Percentiles rank a stretch among this genome's conserved stretches.
Evolutionary conservation across 2,797 vertebrate species (phyloP).

Genomic region (Furcifer pardalis): DNA sequence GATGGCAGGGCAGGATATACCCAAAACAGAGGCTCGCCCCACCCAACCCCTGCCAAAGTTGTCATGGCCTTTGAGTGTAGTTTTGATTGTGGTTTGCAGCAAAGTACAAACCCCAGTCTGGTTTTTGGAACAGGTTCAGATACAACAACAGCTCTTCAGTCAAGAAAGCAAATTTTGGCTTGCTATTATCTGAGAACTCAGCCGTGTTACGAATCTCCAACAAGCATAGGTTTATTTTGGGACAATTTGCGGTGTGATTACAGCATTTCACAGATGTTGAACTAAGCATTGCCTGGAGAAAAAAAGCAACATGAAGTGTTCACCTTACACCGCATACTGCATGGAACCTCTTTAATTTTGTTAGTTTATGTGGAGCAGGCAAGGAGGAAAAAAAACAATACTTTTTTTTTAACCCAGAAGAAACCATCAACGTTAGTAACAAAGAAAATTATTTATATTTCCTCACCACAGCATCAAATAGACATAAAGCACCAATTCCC

Average conservation of each 20-base stretch:
- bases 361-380: too few species aligned
- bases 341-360: too few species aligned
- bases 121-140: background rate
- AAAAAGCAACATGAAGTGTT: background rate
- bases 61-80: background rate
- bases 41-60: too few species aligned
- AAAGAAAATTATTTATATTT: too few species aligned
- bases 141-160: background rate
- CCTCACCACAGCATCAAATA: too few species aligned
- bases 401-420: too few species aligned
- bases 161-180: background rate
- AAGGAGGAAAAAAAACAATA: too few species aligned
- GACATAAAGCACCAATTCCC: too few species aligned
- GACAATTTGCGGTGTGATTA: background rate
- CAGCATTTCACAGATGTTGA: background rate
- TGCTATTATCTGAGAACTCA: background rate
- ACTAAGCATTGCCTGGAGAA: background rate
- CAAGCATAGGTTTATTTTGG: too few species aligned
- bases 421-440: too few species aligned
- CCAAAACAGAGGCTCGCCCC: too few species aligned
- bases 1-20: too few species aligned
- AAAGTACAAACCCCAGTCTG: background rate
- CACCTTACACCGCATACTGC: background rate
- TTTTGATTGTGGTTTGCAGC: background rate
- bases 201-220: background rate